A percentile compares a stretch with the other conserved stretches of the same genome.
Conservation (phyloP, 2,888 invertebrate species). For the Silvanus unidentatus region DNA sequence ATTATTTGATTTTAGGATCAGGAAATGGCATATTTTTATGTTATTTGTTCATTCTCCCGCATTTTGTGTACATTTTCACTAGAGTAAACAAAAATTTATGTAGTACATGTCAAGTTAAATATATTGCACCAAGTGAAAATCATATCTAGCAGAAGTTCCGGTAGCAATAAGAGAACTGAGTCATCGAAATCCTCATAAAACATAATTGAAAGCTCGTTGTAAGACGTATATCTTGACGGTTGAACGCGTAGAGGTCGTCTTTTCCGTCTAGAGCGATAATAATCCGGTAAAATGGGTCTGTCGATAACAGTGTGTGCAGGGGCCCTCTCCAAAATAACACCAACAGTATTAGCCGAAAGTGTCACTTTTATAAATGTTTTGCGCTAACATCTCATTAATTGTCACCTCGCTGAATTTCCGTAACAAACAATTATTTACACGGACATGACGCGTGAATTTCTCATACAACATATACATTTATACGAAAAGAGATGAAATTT, state of each 20-base stretch:
- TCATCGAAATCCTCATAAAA: slow-evolving; percentile 33
- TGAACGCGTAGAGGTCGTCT: slow-evolving; percentile 31
- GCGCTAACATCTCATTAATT: slow-evolving; percentile 13
- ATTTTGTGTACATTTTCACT: not conserved
- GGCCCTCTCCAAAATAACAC: slow-evolving; percentile 6
- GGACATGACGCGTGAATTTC: too few relatives aligned
- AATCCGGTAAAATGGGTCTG: slow-evolving; percentile 38
- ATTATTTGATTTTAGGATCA: not conserved
- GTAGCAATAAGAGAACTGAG: slow-evolving; percentile 20
- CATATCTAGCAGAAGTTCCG: slow-evolving; percentile 15
- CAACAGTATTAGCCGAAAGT: slow-evolving; percentile 10
- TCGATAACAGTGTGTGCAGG: slow-evolving; percentile 30
- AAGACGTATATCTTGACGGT: slow-evolving; percentile 36
- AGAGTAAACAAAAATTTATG: not conserved
- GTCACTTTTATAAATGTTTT: slow-evolving; percentile 14
- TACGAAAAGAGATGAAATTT: too few relatives aligned
- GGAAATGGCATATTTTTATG: not conserved
- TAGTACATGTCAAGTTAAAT: slow-evolving; percentile 12
- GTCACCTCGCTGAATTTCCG: slow-evolving; percentile 2
- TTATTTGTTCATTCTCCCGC: not conserved
- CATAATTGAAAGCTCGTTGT: slow-evolving; percentile 41
- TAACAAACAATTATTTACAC: too few relatives aligned
- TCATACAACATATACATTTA: too few relatives aligned
- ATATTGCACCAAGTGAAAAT: slow-evolving; percentile 8
- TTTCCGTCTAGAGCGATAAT: slow-evolving; percentile 34